Base-by-base conservation (phyloP, 2,797 vertebrate species). In the Notamacropus eugenii region DNA sequence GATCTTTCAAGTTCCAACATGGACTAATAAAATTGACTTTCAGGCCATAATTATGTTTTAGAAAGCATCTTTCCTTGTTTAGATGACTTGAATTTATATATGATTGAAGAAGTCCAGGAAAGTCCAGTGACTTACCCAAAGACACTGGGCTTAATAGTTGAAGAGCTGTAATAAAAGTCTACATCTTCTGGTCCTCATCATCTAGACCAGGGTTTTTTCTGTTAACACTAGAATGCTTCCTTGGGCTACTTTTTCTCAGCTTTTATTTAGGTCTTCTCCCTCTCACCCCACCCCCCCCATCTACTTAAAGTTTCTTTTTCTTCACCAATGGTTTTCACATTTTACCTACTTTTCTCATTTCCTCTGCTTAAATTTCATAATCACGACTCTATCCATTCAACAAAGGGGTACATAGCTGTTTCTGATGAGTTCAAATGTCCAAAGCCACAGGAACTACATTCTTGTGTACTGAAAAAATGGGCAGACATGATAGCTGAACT, bases 11-110 rank as follows among this genome's bases (percentile, higher is more conserved):
- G 11, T 92, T 91, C 87, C 90, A 50, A 91, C 55, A 46, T 4
- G 9, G 92, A 22, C 74, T 92, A 57, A 92, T 16, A 8, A 58
- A 96, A 93, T 91, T 22, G 52, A 31, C n/a, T 94, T 82, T 93
- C 59, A 93, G 22, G 91, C 74, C 67, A 94, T 91, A 95, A 92
- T 50, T 93, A 93, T 91, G 40, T 24, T 74, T 50, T 90, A 4
- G 29, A 56, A 34, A 90, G 59, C 67, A 74, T 87, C 74, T 87
- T 87, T 40, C 40, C 9, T 87, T 87, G 27, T 46, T 46, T 50
- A 50, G 74, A 87, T 87, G 40, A 27, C 40, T 11, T 50, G 74
- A 87, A 12, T 9, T 87, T 27, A 87, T 87, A 87, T 50, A 46
- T 1, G 8, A 87, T 1, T 50, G 24, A 50, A 87, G 74, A 46